phyloP scores from a whole-genome alignment of 2,797 vertebrate genomes.

The Helarctos malayanus region DNA sequence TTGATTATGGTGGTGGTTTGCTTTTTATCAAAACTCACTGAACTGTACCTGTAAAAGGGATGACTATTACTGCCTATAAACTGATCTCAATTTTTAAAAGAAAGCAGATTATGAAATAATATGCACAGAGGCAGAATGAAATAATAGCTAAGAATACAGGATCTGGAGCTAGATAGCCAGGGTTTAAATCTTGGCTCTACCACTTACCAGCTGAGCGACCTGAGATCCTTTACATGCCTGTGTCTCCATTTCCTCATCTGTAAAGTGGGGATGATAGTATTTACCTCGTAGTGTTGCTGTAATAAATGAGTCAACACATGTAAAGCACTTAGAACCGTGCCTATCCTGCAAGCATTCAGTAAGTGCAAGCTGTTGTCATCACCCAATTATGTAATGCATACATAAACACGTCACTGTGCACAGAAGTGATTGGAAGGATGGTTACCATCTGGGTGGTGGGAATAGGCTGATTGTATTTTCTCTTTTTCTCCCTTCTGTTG shows the following conservation, averaged over 20 bases:
- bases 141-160: neutral
- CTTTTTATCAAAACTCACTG: neutral
- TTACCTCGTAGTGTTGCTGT: neutral
- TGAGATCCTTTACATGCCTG: neutral
- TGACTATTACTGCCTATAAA: neutral
- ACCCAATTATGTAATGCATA: neutral
- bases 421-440: neutral
- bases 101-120: constrained; percentile 29
- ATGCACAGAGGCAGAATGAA: neutral
- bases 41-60: neutral
- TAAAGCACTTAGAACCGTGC: neutral
- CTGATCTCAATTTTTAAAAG: neutral
- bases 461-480: neutral
- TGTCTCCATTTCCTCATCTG: constrained; percentile 9
- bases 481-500: neutral
- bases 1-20: neutral
- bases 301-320: neutral
- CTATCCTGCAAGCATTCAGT: neutral
- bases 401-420: neutral
- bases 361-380: neutral
- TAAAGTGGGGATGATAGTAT: neutral
- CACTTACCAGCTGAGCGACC: neutral
- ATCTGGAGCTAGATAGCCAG: neutral
- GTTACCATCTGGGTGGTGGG: neutral
- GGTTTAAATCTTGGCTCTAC: neutral